Conservation (phyloP, 2,113 vertebrate species). For the Nycticorax nycticorax region DNA sequence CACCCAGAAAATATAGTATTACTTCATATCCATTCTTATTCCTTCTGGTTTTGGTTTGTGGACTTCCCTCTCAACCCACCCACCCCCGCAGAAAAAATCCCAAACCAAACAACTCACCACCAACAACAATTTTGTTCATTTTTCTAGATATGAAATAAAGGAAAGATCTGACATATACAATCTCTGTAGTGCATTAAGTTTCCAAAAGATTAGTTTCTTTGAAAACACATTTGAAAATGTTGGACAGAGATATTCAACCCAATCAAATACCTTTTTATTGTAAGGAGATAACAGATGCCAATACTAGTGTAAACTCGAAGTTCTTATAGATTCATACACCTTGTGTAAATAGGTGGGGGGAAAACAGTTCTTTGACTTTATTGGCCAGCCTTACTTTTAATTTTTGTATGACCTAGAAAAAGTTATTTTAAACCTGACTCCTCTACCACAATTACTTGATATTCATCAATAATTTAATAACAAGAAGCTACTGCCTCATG, state of each 20-base stretch:
- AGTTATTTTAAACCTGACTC: not conserved
- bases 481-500: not conserved
- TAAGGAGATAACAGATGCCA: not conserved
- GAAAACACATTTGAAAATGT: not conserved
- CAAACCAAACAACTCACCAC: not conserved
- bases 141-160: not conserved
- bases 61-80: not conserved
- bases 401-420: not conserved
- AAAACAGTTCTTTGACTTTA: not conserved
- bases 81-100: rapidly evolving
- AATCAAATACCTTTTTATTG: not conserved
- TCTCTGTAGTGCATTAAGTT: not conserved
- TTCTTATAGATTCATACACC: not conserved
- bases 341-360: not conserved
- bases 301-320: not conserved
- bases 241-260: not conserved
- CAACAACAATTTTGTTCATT: not conserved
- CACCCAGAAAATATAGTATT: not conserved
- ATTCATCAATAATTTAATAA: not conserved
- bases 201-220: not conserved
- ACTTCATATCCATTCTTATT: not conserved
- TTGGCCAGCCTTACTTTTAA: not conserved
- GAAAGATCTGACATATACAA: not conserved
- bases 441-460: not conserved
- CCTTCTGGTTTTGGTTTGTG: not conserved